A percentile compares a stretch with the other conserved stretches of the same genome.
Conservation (phyloP, 2,113 vertebrate genomes). For the Hystrix brachyura region DNA sequence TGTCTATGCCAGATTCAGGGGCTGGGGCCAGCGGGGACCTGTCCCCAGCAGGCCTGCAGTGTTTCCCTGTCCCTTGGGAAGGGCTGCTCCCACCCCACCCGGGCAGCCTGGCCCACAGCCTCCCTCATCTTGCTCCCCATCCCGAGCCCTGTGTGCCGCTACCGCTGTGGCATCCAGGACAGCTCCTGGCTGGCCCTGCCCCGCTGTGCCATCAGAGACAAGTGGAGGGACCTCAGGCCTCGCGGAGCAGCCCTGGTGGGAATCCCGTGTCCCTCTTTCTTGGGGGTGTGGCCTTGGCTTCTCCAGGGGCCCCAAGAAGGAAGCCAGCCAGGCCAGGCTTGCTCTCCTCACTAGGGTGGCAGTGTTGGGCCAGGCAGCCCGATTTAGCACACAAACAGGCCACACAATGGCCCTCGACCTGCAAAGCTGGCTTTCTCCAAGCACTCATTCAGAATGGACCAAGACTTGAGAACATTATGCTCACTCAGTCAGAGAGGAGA, state of each 20-base stretch:
- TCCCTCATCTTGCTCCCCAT: background rate
- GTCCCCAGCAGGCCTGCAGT: background rate
- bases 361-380: background rate
- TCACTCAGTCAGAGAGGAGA: background rate
- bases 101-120: background rate
- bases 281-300: background rate
- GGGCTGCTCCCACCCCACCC: background rate
- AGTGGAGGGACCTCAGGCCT: background rate
- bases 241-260: accelerated
- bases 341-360: accelerated
- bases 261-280: background rate
- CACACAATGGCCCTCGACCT: background rate
- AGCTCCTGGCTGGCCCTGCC: background rate
- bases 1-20: background rate
- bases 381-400: background rate
- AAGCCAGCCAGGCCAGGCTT: background rate
- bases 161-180: background rate
- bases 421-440: background rate
- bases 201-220: conserved; percentile 12
- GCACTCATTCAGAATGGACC: background rate
- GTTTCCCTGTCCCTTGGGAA: background rate
- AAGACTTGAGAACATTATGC: background rate
- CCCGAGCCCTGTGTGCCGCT: background rate
- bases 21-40: background rate
- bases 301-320: background rate